These are phyloP conservation scores for Drosophila ohnishii DNA, from an alignment of 1,140 invertebrate species.

Conservation along the genomic window DNA sequence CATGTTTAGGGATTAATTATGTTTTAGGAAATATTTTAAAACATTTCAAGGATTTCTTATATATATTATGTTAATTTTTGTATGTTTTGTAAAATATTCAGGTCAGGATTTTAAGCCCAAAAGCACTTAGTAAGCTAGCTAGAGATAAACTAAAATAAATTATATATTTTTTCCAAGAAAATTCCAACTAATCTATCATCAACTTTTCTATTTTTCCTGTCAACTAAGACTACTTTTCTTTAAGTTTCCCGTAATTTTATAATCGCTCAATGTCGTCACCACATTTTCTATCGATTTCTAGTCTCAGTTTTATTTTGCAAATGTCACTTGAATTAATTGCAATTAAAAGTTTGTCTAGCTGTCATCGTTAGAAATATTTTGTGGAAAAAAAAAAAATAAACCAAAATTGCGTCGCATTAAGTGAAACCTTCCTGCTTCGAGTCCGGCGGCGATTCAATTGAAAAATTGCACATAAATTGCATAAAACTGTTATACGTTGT, in stretches of 20 bases:
- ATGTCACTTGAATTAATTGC: constrained; percentile 70
- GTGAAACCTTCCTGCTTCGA: constrained; percentile 54
- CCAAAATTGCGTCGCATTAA: constrained; percentile 32
- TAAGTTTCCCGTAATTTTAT: constrained; percentile 26
- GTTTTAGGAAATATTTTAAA: neutral
- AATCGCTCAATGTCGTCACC: constrained; percentile 31
- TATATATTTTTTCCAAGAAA: too few relatives aligned
- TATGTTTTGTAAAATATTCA: neutral
- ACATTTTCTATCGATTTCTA: constrained; percentile 26
- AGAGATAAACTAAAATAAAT: too few relatives aligned
- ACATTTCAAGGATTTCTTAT: neutral
- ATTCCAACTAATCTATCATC: neutral
- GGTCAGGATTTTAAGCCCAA: too few relatives aligned
- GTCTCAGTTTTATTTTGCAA: constrained; percentile 36
- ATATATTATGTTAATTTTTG: too few relatives aligned
- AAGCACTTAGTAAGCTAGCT: too few relatives aligned
- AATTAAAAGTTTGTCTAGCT: constrained; percentile 54
- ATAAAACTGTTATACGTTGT: constrained; percentile 56
- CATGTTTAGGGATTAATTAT: neutral
- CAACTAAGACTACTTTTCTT: neutral
- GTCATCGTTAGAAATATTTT: constrained; percentile 23
- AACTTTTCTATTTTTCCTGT: neutral
- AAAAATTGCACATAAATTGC: constrained; percentile 78
- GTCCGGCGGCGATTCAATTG: constrained; percentile 56
- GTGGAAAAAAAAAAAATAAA: constrained; percentile 1